phyloP scores from a whole-genome alignment of 2,113 vertebrate species.

The Corynorhinus townsendii region DNA sequence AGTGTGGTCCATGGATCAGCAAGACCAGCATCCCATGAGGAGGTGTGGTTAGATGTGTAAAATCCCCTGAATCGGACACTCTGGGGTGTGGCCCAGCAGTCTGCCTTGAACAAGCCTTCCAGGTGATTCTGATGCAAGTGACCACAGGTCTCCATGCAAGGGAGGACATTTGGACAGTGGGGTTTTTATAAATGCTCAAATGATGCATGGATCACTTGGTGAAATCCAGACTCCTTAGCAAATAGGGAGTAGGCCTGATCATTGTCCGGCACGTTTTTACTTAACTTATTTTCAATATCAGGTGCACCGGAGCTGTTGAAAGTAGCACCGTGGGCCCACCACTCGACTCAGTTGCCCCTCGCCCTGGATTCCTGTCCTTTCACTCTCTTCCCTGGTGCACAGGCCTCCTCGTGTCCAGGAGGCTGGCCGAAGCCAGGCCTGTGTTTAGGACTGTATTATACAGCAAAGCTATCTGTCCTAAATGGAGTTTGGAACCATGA shows the following conservation, averaged over 20 bases:
- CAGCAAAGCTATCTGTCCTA: not conserved
- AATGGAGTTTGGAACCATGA: not conserved
- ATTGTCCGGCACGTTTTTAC: not conserved
- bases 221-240: not conserved
- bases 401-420: accelerated
- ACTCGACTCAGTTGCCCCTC: accelerated
- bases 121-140: not conserved
- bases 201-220: accelerated
- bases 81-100: not conserved
- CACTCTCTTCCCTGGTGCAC: not conserved
- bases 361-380: accelerated
- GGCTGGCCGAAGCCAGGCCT: not conserved
- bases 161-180: not conserved
- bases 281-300: not conserved
- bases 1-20: not conserved
- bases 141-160: not conserved
- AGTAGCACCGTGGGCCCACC: not conserved
- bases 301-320: not conserved
- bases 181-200: not conserved
- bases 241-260: not conserved
- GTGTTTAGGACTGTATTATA: accelerated
- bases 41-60: accelerated
- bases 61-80: not conserved
- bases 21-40: not conserved
- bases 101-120: not conserved